phyloP scores from a whole-genome alignment of 1,140 invertebrate species.

The Drosophila tristis region DNA sequence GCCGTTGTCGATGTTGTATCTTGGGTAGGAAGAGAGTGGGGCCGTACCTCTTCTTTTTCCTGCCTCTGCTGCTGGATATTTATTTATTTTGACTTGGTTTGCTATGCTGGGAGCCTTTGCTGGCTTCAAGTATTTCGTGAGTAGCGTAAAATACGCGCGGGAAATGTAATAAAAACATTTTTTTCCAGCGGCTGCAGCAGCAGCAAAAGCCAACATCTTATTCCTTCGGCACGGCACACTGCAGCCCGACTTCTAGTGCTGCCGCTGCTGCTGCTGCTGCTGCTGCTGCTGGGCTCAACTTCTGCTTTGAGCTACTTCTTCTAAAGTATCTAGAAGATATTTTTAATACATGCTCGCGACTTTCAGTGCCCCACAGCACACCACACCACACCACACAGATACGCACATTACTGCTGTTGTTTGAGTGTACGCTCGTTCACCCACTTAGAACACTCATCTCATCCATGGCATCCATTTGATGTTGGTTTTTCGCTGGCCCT shows the following conservation, averaged over 20 bases:
- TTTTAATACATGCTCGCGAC: slow-evolving; percentile 79
- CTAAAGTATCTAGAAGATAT: slow-evolving; percentile 77
- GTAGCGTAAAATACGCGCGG: slow-evolving; percentile 77
- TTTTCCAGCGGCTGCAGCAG: slow-evolving; percentile 55
- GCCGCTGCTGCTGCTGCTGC: slow-evolving; percentile 37
- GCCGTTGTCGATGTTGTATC: slow-evolving; percentile 23
- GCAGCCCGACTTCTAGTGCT: slow-evolving; percentile 73
- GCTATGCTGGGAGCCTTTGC: slow-evolving; percentile 32
- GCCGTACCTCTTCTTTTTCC: slow-evolving; percentile 15
- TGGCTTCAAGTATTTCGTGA: slow-evolving; percentile 79
- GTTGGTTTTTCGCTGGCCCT: slow-evolving; percentile 45
- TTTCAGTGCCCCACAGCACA: slow-evolving; percentile 12
- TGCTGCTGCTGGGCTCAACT: slow-evolving; percentile 42
- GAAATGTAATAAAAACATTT: slow-evolving; percentile 83
- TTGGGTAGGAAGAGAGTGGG: not conserved
- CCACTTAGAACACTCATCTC: slow-evolving; percentile 37
- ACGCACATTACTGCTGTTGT: slow-evolving; percentile 10
- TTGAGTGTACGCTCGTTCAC: slow-evolving; percentile 16
- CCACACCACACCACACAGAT: not conserved
- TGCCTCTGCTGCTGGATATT: slow-evolving; percentile 56
- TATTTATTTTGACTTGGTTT: slow-evolving; percentile 69
- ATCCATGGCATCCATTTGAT: slow-evolving; percentile 64
- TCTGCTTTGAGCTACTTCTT: slow-evolving; percentile 49
- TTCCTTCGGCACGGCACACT: slow-evolving; percentile 45
- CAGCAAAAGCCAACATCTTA: slow-evolving; percentile 61